Percentiles rank a stretch among this genome's conserved stretches.
These are phyloP conservation scores for Catharus minimus DNA, from an alignment of 2,113 vertebrate genomes.

Conservation along the genomic window DNA sequence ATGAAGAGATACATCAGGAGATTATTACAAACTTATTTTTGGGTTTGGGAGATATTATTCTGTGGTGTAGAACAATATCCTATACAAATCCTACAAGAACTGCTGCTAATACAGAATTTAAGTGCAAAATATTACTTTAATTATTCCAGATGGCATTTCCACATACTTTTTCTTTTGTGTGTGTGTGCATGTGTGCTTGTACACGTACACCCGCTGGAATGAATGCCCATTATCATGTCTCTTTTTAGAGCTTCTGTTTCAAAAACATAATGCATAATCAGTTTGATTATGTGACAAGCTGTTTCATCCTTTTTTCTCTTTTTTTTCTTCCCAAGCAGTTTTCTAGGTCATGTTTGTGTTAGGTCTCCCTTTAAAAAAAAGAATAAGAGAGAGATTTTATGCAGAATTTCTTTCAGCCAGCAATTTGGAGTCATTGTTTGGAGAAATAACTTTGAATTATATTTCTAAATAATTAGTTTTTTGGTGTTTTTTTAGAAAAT, in stretches of 20 bases:
- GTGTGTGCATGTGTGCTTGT: background rate
- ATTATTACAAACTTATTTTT: background rate
- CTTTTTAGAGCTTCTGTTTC: conserved; percentile 27
- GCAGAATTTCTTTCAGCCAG: conserved; percentile 2
- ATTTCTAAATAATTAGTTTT: conserved; percentile 4
- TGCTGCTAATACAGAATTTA: background rate
- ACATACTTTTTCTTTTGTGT: background rate
- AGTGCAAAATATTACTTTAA: background rate
- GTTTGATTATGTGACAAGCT: conserved; percentile 51
- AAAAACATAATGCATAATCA: conserved; percentile 57
- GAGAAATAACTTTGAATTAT: background rate
- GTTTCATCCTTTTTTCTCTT: background rate
- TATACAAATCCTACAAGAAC: background rate
- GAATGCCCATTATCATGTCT: conserved; percentile 8
- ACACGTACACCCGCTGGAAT: background rate
- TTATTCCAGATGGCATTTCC: background rate
- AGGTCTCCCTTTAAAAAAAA: background rate
- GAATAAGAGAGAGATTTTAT: background rate
- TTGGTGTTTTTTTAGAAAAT: conserved; percentile 27
- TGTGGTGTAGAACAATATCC: background rate
- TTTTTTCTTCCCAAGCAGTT: background rate
- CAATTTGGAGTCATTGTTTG: conserved; percentile 33
- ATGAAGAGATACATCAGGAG: background rate
- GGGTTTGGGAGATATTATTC: background rate
- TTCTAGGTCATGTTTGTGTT: conserved; percentile 50